These are phyloP conservation scores for Hypotaenidia philippensis DNA, from an alignment of 2,797 vertebrate genomes.

Conservation along the genomic window DNA sequence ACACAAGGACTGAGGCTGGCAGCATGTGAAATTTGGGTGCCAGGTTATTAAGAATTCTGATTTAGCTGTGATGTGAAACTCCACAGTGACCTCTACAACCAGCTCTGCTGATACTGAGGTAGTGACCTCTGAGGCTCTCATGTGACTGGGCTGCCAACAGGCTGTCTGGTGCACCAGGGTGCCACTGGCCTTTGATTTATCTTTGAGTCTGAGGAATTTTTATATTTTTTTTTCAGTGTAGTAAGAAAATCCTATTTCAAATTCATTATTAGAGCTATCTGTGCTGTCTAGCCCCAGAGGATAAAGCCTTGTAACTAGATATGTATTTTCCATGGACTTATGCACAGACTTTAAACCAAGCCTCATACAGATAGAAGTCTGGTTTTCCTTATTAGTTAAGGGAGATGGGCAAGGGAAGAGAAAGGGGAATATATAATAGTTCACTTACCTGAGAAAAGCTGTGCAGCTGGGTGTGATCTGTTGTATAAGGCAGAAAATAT, in stretches of 20 bases:
- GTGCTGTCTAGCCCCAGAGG: background rate
- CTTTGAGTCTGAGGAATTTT: constrained; percentile 61
- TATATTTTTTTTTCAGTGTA: background rate
- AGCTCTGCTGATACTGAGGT: constrained; percentile 31
- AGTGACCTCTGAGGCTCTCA: constrained; percentile 61
- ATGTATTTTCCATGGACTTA: constrained; percentile 20
- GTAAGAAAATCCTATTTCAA: constrained; percentile 50
- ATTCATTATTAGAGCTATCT: constrained; percentile 49
- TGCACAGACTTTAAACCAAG: constrained; percentile 35
- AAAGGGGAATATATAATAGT: background rate
- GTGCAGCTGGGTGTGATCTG: background rate
- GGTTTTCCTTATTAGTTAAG: constrained; percentile 42
- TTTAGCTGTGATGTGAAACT: constrained; percentile 13
- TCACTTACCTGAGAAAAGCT: constrained; percentile 35
- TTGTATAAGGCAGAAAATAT: constrained; percentile 9
- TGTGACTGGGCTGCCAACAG: constrained; percentile 69
- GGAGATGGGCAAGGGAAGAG: background rate
- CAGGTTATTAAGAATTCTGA: constrained; percentile 48
- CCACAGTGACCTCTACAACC: constrained; percentile 17
- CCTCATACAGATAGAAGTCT: constrained; percentile 17
- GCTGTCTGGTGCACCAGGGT: constrained; percentile 66
- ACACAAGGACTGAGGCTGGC: background rate
- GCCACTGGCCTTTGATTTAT: constrained; percentile 72
- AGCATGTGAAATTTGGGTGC: constrained; percentile 39
- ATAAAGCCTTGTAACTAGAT: constrained; percentile 50